Conservation (phyloP, 2,888 invertebrate genomes). For the Drosophila quinaria region DNA sequence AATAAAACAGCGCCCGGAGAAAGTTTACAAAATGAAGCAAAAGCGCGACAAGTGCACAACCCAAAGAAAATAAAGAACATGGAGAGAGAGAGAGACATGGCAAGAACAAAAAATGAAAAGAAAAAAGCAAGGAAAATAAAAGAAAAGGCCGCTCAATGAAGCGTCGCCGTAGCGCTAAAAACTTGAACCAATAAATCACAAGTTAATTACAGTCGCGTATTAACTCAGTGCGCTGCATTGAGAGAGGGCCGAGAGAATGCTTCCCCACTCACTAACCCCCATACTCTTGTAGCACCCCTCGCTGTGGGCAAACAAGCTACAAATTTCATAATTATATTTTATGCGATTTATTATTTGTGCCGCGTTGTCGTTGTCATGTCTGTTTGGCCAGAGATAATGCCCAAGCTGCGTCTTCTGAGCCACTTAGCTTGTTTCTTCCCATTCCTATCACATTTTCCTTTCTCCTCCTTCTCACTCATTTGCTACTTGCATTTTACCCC, state of each 20-base stretch:
- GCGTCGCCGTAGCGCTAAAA: conserved; percentile 65
- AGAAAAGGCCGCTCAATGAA: conserved; percentile 59
- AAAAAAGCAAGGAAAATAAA: conserved; percentile 30
- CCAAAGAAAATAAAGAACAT: conserved; percentile 15
- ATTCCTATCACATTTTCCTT: background rate
- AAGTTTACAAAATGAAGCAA: conserved; percentile 70
- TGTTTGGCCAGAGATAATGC: conserved; percentile 82
- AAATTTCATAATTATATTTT: conserved; percentile 84
- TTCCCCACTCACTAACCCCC: background rate
- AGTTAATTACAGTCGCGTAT: conserved; percentile 84
- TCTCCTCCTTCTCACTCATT: background rate
- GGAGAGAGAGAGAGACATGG: conserved; percentile 8
- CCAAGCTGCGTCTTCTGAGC: conserved; percentile 50
- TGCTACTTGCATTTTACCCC: conserved; percentile 48
- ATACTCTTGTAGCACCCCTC: conserved; percentile 9
- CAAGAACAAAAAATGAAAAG: conserved; percentile 20
- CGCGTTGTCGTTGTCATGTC: conserved; percentile 71
- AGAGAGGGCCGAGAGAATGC: conserved; percentile 21
- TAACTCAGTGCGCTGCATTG: conserved; percentile 77
- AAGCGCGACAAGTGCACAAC: conserved; percentile 49
- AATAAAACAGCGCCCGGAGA: conserved; percentile 69
- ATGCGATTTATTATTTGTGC: conserved; percentile 83
- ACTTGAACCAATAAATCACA: conserved; percentile 83
- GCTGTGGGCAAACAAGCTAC: conserved; percentile 58
- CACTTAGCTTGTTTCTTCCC: conserved; percentile 52